These are phyloP conservation scores for Coleophora flavipennella DNA, from an alignment of 2,888 invertebrate genomes.

Conservation along the genomic window DNA sequence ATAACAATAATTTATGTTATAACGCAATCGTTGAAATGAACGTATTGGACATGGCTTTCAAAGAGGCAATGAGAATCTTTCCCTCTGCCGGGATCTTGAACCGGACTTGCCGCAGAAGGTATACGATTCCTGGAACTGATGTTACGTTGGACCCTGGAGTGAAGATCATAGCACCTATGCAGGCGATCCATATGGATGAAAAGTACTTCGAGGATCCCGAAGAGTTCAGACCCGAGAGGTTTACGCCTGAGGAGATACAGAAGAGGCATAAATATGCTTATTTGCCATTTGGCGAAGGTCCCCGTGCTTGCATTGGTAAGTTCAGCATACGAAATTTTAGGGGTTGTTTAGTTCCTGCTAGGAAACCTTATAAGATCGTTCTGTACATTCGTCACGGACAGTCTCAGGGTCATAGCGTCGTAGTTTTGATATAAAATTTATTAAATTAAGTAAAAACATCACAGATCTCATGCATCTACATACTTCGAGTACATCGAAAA, in stretches of 20 bases:
- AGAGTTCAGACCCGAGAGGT: constrained; percentile 26
- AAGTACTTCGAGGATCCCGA: constrained; percentile 22
- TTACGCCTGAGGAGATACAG: constrained; percentile 11
- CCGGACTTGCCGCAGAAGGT: constrained; percentile 17
- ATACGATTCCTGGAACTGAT: constrained; percentile 20
- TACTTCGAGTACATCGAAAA: no score
- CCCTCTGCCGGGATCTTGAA: constrained; percentile 19
- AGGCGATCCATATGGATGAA: constrained; percentile 25
- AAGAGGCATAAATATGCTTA: constrained; percentile 17
- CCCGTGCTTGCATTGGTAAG: constrained; percentile 22
- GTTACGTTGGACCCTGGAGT: constrained; percentile 23
- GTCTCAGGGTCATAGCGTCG: no score
- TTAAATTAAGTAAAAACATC: no score
- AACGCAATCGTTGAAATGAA: constrained; percentile 32
- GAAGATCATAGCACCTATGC: constrained; percentile 19
- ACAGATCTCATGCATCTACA: no score
- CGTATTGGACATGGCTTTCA: constrained; percentile 28
- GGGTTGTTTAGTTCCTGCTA: no score
- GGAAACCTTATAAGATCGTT: no score
- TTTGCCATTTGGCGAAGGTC: constrained; percentile 26
- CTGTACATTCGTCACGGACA: no score
- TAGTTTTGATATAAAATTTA: no score
- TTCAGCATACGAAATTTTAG: no score
- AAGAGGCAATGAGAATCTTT: constrained; percentile 23
- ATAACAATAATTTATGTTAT: constrained; percentile 24